Evolutionary conservation across 2,113 vertebrate genomes (phyloP), one percentile per base, ranked within the genome.

Genomic region (Lota lota): DNA sequence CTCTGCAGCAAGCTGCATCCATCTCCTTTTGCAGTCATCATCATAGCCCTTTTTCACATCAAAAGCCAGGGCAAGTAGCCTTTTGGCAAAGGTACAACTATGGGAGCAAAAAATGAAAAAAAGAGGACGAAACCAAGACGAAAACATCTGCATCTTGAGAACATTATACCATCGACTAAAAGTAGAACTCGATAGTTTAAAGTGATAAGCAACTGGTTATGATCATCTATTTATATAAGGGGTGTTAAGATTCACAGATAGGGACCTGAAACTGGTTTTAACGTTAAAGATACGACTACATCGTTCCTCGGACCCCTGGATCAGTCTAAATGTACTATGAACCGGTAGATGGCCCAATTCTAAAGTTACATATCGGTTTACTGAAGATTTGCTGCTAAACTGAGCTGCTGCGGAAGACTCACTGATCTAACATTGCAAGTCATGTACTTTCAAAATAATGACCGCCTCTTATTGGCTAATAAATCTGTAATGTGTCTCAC

Each of bases 311-410:
- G 18, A 63, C 28, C 18, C 17, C 28, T 63, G 61, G 61, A 63
- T 63, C 61, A 16, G 40, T 63, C 18, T 18, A 40, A 40, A 63
- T 63, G 28, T 63, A 63, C 61, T 24, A 63, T 63, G 61, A 63
- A 63, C 28, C 18, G 18, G 61, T 24, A 22, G 22, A 61, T 28
- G 15, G 22, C 60, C 60, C 15, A 17, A 61, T 61, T 61, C 14
- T 61, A 61, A 61, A 24, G 60, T 61, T 61, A 21, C 19, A 16
- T 5, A 61, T 61, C 59, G 22, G 59, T 22, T 22, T 3, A 61
- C 59, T 61, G 59, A 61, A 61, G 20, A 20, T 24, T 61, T 61
- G 22, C 60, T 33, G 28, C 28, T 58, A 58, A 58, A 58, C 8
- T 20, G 6, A 20, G 56, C 56, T n/a, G 56, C 17, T 58, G 56